phyloP scores from a whole-genome alignment of 2,797 vertebrate species.

The Acipenser oxyrinchus region DNA sequence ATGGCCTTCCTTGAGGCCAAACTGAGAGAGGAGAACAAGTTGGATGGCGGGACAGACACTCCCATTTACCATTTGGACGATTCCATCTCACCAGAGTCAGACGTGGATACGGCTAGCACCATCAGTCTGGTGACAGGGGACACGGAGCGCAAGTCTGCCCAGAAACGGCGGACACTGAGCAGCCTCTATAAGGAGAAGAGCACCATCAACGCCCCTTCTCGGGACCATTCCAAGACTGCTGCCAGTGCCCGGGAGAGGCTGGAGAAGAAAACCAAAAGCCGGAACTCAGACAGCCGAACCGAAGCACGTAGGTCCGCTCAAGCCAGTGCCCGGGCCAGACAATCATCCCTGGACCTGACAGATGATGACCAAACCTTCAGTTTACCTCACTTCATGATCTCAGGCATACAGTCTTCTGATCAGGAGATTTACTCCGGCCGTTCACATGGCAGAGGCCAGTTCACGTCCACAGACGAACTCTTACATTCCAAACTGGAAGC shows the following conservation, averaged over 20 bases:
- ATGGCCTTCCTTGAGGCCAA: constrained; percentile 98
- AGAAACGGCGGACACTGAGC: constrained; percentile 83
- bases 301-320: constrained; percentile 71
- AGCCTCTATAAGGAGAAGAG: constrained; percentile 89
- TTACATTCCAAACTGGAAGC: constrained; percentile 72
- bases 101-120: constrained; percentile 87
- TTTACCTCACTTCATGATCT: constrained; percentile 80
- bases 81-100: constrained; percentile 89
- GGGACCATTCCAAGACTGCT: constrained; percentile 51
- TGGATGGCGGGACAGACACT: constrained; percentile 49
- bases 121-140: constrained; percentile 79
- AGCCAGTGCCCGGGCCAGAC: constrained; percentile 68
- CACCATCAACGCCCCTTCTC: constrained; percentile 55
- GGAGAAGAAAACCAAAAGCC: constrained; percentile 84
- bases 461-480: constrained; percentile 69
- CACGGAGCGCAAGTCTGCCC: constrained; percentile 67
- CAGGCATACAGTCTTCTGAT: constrained; percentile 90
- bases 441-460: constrained; percentile 63
- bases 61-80: constrained; percentile 62
- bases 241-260: constrained; percentile 75
- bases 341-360: constrained; percentile 83
- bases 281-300: constrained; percentile 53
- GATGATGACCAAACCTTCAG: constrained; percentile 94
- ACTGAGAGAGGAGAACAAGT: constrained; percentile 84
- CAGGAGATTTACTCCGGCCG: constrained; percentile 86